Percentiles rank a stretch among this genome's conserved stretches.
These are phyloP conservation scores for Eulemur mongoz DNA, from an alignment of 2,797 vertebrate genomes.

Conservation along the genomic window DNA sequence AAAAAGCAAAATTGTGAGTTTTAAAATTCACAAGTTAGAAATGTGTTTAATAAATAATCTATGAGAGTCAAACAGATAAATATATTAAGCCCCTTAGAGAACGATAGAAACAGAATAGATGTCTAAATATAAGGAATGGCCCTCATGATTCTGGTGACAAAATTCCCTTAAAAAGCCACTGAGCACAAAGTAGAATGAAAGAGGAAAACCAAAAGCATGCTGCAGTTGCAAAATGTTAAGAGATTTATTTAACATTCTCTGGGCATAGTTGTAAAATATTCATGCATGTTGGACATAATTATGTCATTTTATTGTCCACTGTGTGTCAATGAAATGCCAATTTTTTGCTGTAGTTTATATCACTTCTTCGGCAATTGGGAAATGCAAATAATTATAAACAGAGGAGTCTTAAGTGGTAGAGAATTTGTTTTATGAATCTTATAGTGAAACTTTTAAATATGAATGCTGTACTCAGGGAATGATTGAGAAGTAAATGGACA, in stretches of 20 bases:
- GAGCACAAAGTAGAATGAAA: conserved; percentile 52
- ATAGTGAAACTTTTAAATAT: conserved; percentile 53
- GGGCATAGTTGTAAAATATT: conserved; percentile 72
- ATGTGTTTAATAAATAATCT: conserved; percentile 63
- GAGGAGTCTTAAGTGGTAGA: conserved; percentile 49
- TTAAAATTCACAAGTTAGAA: not conserved
- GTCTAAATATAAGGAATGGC: conserved; percentile 33
- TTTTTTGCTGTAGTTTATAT: conserved; percentile 40
- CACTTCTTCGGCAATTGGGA: conserved; percentile 27
- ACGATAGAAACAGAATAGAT: conserved; percentile 21
- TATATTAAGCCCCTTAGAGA: not conserved
- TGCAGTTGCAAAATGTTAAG: conserved; percentile 60
- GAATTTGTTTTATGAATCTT: conserved; percentile 70
- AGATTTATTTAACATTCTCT: conserved; percentile 65
- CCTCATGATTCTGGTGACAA: conserved; percentile 30
- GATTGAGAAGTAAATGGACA: conserved; percentile 56
- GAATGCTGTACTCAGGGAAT: conserved; percentile 30
- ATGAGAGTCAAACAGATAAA: conserved; percentile 19
- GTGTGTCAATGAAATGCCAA: conserved; percentile 66
- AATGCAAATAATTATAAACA: conserved; percentile 70
- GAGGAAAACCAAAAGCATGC: not conserved
- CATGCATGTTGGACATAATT: conserved; percentile 72
- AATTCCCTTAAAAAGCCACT: conserved; percentile 46
- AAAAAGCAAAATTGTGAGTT: conserved; percentile 19
- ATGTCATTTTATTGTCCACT: conserved; percentile 74